Evolutionary conservation across 2,888 invertebrate genomes (phyloP), one percentile per base, ranked within the genome.

Genomic region (Lepidonotus clava): DNA sequence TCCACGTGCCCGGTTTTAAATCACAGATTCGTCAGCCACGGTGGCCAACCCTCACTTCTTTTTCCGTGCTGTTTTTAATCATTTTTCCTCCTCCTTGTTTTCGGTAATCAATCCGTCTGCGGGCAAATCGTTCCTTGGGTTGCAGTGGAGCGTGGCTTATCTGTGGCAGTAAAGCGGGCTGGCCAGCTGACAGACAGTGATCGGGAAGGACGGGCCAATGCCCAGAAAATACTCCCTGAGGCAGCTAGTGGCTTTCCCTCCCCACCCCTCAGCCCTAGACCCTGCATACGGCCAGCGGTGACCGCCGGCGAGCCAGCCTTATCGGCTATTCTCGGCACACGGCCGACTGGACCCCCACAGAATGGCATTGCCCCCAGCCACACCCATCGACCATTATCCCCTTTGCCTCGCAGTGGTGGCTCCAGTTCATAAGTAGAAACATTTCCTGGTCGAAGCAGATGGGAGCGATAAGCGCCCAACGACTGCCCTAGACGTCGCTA

Each of bases 121-220:
- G 71, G 71, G 36, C 38, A 36, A 24, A 6, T 21, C 18, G 71
- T 1, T 11, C 36, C 21, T 34, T 8, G 5, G 71, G 38, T 14
- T 34, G 71, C 18, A 71, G 36, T n/a, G 21, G n/a, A 38, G 36
- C 71, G 38, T 71, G 38, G 71, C 71, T 71, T 71, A 71, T 71
- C 71, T 71, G 71, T 34, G 36, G 71, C 36, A 32, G 8, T 11
- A 34, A 6, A 11, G 67, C n/a, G 6, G 67, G 21, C 67, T 5
- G 67, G 34, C 5, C 36, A 38, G 1, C 71, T 6, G 71, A 71
- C 38, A 24, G 71, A 71, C 71, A 36, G n/a, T 71, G 71, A 71
- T 71, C 34, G 71, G 71, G 14, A 24, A 71, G 38, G 71, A 71
- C 71, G 38, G 38, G 71, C 24, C 71, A 34, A 24, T 71, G 36